Conservation (phyloP, 2,113 vertebrate genomes). For the Cheirogaleus medius region DNA sequence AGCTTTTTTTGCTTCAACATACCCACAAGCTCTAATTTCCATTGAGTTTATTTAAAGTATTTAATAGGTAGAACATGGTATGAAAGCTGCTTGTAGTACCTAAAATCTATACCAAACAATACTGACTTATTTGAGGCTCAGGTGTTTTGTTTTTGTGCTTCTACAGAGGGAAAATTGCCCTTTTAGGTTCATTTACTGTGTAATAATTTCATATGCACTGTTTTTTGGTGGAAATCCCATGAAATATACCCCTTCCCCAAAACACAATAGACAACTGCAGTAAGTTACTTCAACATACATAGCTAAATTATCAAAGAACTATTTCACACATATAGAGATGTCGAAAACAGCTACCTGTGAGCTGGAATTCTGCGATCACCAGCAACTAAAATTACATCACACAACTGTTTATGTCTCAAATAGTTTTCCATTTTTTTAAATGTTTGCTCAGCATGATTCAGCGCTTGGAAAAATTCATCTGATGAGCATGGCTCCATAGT, state of each 20-base stretch:
- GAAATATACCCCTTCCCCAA: neutral
- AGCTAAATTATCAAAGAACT: slow-evolving; percentile 21
- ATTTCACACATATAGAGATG: neutral
- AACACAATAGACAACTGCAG: neutral
- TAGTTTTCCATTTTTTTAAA: slow-evolving; percentile 99
- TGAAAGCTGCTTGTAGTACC: neutral
- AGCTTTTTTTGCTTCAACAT: slow-evolving; percentile 7
- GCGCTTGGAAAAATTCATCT: slow-evolving; percentile 96
- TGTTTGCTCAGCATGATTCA: slow-evolving; percentile 95
- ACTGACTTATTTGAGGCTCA: neutral
- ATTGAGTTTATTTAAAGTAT: slow-evolving; percentile 20
- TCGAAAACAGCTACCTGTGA: slow-evolving; percentile 89
- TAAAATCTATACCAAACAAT: neutral
- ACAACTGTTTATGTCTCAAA: slow-evolving; percentile 93
- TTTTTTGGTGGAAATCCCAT: slow-evolving; percentile 12
- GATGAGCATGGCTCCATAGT: slow-evolving; percentile 95
- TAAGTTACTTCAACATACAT: neutral
- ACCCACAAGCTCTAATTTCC: neutral
- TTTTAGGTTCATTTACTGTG: neutral
- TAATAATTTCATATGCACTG: neutral
- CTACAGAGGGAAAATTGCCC: neutral
- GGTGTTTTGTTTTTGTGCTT: neutral
- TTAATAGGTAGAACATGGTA: neutral
- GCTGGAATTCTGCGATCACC: slow-evolving; percentile 97
- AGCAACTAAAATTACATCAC: slow-evolving; percentile 95